Evolutionary conservation across 1,140 invertebrate genomes (phyloP).

Genomic region (Bombus affinis): DNA sequence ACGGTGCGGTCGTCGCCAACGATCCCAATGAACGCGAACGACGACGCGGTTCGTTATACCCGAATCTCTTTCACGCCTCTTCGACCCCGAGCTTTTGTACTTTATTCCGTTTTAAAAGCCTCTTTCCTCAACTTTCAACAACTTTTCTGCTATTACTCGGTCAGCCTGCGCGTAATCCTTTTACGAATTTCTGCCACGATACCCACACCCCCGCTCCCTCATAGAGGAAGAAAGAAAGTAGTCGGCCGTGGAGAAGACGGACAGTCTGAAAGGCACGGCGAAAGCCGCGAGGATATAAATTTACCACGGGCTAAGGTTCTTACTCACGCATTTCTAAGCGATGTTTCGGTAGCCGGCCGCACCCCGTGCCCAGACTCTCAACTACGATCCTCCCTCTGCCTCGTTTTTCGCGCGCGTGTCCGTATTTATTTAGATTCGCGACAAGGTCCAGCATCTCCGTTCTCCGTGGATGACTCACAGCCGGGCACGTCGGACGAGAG

Average conservation of each 20-base stretch:
- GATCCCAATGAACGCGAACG: not conserved
- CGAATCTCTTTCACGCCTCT: not conserved
- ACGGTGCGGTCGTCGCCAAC: not conserved
- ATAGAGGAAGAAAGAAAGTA: no score
- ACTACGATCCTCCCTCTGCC: conserved; percentile 19
- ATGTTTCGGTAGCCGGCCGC: conserved; percentile 70
- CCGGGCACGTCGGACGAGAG: not conserved
- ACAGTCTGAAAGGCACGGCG: conserved; percentile 18
- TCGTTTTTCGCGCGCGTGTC: conserved; percentile 32
- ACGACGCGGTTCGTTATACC: conserved; percentile 6
- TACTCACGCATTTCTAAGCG: conserved; percentile 78
- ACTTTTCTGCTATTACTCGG: no score
- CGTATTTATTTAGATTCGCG: conserved; percentile 78
- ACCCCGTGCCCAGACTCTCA: conserved; percentile 31
- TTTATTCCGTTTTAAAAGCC: not conserved
- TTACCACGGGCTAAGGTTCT: conserved; percentile 73
- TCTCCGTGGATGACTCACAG: conserved; percentile 58
- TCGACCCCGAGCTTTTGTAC: not conserved
- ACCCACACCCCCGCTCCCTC: not conserved
- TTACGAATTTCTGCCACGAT: no score
- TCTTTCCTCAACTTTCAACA: not conserved
- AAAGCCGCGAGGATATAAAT: conserved; percentile 71
- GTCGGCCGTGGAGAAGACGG: no score
- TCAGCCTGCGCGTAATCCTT: no score
- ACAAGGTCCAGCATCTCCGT: conserved; percentile 71